Evolutionary conservation across 2,113 vertebrate species (phyloP).

Genomic region (Collichthys lucidus): DNA sequence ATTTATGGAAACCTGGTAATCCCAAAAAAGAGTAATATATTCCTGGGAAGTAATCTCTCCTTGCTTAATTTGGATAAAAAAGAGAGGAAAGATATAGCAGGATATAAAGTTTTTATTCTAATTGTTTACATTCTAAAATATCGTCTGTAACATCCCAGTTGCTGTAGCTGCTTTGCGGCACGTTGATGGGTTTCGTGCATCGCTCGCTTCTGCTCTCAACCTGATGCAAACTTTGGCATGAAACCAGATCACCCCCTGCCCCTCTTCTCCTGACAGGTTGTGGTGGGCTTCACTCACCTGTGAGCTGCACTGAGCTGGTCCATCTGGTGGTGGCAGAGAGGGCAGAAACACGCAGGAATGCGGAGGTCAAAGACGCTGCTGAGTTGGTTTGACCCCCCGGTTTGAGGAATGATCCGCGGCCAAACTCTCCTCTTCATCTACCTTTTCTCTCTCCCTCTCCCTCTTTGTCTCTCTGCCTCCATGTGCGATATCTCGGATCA

Average conservation of each 20-base stretch:
- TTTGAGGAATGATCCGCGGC: slow-evolving; percentile 19
- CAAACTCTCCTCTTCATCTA: not conserved
- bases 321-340: slow-evolving; percentile 18
- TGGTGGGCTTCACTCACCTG: slow-evolving; percentile 27
- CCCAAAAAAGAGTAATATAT: not conserved
- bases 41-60: not conserved
- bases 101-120: not conserved
- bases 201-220: not conserved
- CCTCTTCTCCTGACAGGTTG: not conserved
- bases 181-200: not conserved
- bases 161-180: not conserved
- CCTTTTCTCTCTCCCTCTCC: not conserved
- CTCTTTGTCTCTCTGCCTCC: not conserved
- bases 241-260: not conserved
- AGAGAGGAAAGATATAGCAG: not conserved
- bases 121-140: not conserved
- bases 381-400: slow-evolving; percentile 28
- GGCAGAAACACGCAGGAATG: slow-evolving; percentile 18
- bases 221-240: not conserved
- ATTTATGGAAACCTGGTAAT: not conserved
- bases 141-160: not conserved
- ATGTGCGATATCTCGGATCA: slow-evolving; percentile 28
- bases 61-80: not conserved
- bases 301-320: slow-evolving; percentile 13
- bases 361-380: slow-evolving; percentile 22